Percentiles rank a stretch among this genome's conserved stretches.
phyloP scores from a whole-genome alignment of 2,797 vertebrate species.

The Amblyraja radiata region DNA sequence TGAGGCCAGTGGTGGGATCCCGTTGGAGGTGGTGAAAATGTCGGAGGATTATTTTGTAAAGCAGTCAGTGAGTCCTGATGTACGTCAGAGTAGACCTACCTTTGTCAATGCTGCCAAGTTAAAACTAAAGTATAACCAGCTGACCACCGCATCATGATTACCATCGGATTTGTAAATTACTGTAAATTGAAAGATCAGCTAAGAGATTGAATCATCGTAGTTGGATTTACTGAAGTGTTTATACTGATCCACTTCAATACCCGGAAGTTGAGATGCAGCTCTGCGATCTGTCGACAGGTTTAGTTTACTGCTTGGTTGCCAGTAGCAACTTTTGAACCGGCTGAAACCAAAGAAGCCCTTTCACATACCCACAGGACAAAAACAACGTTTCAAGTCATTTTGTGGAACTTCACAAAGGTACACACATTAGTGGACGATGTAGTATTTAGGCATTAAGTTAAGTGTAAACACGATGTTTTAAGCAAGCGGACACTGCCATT shows the following conservation, averaged over 20 bases:
- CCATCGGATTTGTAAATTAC: neutral
- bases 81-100: neutral
- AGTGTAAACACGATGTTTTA: neutral
- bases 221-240: no score
- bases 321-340: neutral
- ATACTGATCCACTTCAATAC: no score
- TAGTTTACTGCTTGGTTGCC: conserved; percentile 23
- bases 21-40: no score
- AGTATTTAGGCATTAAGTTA: no score
- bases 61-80: no score
- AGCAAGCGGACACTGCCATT: neutral
- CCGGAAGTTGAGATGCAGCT: neutral
- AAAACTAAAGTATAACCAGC: neutral
- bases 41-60: neutral
- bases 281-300: neutral
- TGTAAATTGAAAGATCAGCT: neutral
- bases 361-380: neutral
- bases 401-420: no score
- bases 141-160: neutral
- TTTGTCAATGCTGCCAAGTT: neutral
- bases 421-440: no score
- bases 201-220: no score
- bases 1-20: no score
- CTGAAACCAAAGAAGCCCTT: neutral
- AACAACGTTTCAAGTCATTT: no score